These are phyloP conservation scores for Oxyteleia sp. DNA, from an alignment of 2,888 invertebrate species.

Conservation along the genomic window DNA sequence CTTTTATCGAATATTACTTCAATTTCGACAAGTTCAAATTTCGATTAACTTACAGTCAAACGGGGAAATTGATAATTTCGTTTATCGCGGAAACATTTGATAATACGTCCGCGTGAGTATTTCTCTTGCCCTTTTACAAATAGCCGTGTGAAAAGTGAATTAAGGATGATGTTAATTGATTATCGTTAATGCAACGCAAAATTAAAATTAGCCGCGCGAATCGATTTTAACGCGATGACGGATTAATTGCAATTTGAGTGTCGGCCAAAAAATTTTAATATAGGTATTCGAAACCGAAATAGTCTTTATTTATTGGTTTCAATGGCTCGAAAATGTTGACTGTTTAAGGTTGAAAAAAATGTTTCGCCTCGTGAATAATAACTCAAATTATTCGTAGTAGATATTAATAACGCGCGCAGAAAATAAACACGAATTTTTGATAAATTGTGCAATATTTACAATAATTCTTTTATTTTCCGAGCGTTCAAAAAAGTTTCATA, in stretches of 20 bases:
- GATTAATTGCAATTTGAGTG: too few species aligned
- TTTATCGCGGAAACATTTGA: neutral
- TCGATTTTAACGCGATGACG: neutral
- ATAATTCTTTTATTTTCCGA: constrained; percentile 10
- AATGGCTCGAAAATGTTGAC: too few species aligned
- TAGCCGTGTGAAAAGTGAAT: neutral
- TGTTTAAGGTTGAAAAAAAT: too few species aligned
- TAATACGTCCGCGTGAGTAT: neutral
- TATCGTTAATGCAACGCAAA: neutral
- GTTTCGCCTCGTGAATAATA: too few species aligned
- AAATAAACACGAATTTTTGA: constrained; percentile 2
- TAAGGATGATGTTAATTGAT: neutral
- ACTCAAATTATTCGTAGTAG: too few species aligned
- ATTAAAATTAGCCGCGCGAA: neutral
- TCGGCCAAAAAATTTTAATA: too few species aligned
- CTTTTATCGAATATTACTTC: constrained; percentile 49
- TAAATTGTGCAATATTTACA: constrained; percentile 12
- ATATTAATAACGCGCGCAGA: neutral
- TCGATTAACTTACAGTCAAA: constrained; percentile 15
- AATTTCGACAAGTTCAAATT: constrained; percentile 45
- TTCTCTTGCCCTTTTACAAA: too few species aligned
- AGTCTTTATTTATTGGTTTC: too few species aligned
- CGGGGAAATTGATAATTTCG: constrained; percentile 5
- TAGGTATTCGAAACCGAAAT: too few species aligned
- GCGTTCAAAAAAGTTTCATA: constrained; percentile 22